phyloP scores from a whole-genome alignment of 2,888 invertebrate genomes.

The Lymantria monacha region DNA sequence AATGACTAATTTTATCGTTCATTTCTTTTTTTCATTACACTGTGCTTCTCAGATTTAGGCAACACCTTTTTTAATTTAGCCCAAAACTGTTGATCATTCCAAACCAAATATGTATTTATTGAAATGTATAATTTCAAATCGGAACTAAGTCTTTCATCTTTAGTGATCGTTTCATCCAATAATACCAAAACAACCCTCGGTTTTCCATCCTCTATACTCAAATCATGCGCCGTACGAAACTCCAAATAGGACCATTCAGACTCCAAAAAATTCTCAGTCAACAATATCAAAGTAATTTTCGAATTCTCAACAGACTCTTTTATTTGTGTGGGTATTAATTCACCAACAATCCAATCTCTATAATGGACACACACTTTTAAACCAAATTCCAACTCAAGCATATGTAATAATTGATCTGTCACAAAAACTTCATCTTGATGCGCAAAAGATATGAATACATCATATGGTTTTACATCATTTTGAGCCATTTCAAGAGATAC shows the following conservation, averaged over 20 bases:
- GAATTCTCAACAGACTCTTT: background rate
- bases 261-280: background rate
- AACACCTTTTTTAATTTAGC: background rate
- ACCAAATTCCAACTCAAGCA: background rate
- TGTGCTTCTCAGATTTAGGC: slow-evolving; percentile 39
- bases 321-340: background rate
- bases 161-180: background rate
- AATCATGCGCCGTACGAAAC: background rate
- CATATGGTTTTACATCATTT: background rate
- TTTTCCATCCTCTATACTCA: background rate
- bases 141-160: background rate
- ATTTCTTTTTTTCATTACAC: slow-evolving; percentile 95
- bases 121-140: background rate
- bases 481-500: background rate
- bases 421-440: background rate
- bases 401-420: background rate
- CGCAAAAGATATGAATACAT: background rate
- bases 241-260: background rate
- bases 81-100: background rate
- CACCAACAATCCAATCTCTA: background rate
- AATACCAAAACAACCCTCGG: background rate
- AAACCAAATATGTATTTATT: background rate
- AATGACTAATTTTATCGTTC: too few relatives aligned
- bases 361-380: background rate
- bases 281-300: background rate